A percentile compares a stretch with the other conserved stretches of the same genome.
Conservation (phyloP, 2,113 vertebrate genomes). For the Carollia perspicillata region DNA sequence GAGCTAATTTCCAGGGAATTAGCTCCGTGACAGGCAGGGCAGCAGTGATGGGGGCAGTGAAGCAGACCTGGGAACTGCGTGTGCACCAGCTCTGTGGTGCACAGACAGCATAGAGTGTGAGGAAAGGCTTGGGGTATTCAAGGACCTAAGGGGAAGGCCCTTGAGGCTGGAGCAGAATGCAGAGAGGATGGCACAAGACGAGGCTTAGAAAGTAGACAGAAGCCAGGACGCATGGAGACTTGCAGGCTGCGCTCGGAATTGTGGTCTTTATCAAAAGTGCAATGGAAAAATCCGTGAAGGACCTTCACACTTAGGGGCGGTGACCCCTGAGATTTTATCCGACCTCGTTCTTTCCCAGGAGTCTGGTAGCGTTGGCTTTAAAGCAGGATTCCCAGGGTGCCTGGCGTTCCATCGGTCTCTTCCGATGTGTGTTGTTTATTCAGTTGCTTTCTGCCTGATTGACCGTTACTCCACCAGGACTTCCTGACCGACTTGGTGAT, state of each 20-base stretch:
- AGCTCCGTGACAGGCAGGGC: not conserved
- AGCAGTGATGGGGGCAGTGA: not conserved
- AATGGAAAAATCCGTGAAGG: not conserved
- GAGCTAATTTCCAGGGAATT: not conserved
- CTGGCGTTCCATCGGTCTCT: not conserved
- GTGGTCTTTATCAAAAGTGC: not conserved
- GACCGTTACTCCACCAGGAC: slow-evolving; percentile 84
- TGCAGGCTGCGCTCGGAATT: not conserved
- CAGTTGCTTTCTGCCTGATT: slow-evolving; percentile 60
- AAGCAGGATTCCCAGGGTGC: not conserved
- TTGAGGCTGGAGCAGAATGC: not conserved
- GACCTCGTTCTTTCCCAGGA: not conserved
- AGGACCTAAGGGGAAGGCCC: not conserved
- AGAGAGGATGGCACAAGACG: not conserved
- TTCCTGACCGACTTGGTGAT: slow-evolving; percentile 97
- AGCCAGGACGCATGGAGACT: not conserved
- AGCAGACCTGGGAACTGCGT: not conserved
- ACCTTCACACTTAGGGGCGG: not conserved
- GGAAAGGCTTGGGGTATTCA: not conserved
- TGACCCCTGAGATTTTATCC: not conserved
- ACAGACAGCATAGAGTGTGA: not conserved
- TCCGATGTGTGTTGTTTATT: slow-evolving; percentile 2
- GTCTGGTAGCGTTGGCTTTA: slow-evolving; percentile 1
- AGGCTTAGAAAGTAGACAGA: not conserved
- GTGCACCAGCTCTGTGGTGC: not conserved